These are phyloP conservation scores for Leucoraja erinaceus DNA, from an alignment of 2,113 vertebrate genomes.

Conservation along the genomic window DNA sequence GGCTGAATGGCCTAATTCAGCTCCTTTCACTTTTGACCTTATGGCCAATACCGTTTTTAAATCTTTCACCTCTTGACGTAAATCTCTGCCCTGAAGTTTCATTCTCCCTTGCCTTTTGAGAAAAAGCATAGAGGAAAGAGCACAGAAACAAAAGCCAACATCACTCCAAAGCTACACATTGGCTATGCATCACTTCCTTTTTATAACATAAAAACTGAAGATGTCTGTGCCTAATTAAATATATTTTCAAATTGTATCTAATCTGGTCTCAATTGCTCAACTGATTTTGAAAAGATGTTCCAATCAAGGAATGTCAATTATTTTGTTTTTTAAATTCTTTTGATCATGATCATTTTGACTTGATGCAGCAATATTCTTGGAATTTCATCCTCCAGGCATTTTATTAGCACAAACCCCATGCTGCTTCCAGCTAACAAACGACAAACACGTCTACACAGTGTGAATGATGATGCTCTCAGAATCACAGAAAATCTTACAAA, in stretches of 20 bases:
- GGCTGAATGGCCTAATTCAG: no score
- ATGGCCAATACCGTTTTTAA: no score
- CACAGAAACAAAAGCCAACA: background rate
- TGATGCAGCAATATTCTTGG: background rate
- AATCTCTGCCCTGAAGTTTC: no score
- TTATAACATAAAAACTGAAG: no score
- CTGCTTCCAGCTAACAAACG: background rate
- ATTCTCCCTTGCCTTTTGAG: no score
- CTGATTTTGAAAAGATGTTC: background rate
- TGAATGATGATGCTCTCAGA: background rate
- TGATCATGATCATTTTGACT: background rate
- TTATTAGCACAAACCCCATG: background rate
- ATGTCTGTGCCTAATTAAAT: background rate
- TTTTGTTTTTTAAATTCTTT: background rate
- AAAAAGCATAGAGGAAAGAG: no score
- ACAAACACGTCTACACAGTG: background rate
- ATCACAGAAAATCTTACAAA: background rate
- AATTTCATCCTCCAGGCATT: background rate
- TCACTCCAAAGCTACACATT: background rate
- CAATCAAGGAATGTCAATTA: background rate
- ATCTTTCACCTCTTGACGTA: no score
- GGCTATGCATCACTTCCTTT: background rate
- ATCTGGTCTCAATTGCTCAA: background rate
- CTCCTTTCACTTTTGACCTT: no score
- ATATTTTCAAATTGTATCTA: background rate